These are phyloP conservation scores for Thripadectes ignobilis DNA, from an alignment of 2,797 vertebrate species.

Conservation along the genomic window DNA sequence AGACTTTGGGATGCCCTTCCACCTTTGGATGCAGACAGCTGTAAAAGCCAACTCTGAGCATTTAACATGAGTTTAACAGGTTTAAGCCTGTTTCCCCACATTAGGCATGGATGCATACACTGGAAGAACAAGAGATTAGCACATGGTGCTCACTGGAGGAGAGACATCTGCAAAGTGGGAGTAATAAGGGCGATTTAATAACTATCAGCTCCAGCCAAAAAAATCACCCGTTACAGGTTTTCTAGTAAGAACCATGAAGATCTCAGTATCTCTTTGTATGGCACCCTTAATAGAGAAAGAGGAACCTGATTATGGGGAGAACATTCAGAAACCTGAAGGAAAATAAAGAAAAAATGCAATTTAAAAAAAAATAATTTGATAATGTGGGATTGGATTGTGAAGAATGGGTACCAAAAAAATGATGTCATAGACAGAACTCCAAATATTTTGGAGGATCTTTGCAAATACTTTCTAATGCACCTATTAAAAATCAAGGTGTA, in stretches of 20 bases:
- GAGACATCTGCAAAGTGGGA: background rate
- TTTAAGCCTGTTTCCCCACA: conserved; percentile 62
- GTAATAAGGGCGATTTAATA: background rate
- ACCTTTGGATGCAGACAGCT: conserved; percentile 9
- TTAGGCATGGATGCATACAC: conserved; percentile 53
- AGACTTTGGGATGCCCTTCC: conserved; percentile 3
- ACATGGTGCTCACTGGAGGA: conserved; percentile 26
- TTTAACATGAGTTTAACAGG: conserved; percentile 53
- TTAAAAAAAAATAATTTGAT: background rate
- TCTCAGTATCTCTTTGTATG: background rate
- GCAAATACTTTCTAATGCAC: background rate
- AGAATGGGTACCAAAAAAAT: background rate
- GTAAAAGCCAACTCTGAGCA: background rate
- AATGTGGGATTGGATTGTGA: background rate
- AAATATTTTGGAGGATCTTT: background rate
- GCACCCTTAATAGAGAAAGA: background rate
- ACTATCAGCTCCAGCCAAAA: background rate
- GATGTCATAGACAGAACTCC: background rate
- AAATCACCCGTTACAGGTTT: background rate
- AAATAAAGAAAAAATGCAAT: background rate
- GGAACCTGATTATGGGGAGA: background rate
- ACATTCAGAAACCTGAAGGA: background rate
- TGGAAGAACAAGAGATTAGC: conserved; percentile 59
- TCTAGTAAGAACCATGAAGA: background rate
- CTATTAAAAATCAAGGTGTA: background rate